Base-by-base conservation (phyloP, 2,888 invertebrate species). In the Zhuqinia jingwanae region DNA sequence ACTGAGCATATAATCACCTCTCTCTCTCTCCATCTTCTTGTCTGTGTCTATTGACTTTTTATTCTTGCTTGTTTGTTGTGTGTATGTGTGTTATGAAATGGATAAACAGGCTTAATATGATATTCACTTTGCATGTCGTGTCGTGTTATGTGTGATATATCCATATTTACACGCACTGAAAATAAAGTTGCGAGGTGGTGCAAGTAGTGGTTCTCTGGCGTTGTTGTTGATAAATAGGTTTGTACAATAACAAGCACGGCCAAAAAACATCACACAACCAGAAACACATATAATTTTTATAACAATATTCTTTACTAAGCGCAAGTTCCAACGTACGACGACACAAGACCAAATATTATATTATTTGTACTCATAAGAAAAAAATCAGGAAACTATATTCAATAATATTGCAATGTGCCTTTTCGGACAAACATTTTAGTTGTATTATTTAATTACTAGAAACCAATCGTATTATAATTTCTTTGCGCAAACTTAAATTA, bases 171-270 rank as follows among this genome's bases (percentile, higher is more conserved):
- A 27, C 60, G 20, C 60, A 15, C 53, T 53, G 53, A 30, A 20
- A 45, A n/a, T 45, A 70, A 73, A 50, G 50, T 73, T 50, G 73
- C 36, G 8, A 36, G 36, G 36, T 36, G 36, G 36, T 36, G 36
- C 73, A 73, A 73, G 50, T 17, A 50, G 73, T 73, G 73, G 73
- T 73, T 73, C 50, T 73, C 73, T 73, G 73, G 22, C n/a, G 45
- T 22, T 13, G 58, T 65, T 84, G 58, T 65, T 84, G 84, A 84
- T 84, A 84, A 84, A 84, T 84, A 42, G 84, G 68, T 78, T 77
- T 65, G 36, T 65, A 36, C 8, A 6, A 36, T 36, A 76, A 25
- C 30, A 50, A 60, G 56, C 58, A 75, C 70, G 70, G 68, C 27
- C n/a, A 65, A 25, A 22, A 30, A 47, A 15, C 36, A 50, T 11